Conservation (phyloP, 2,888 invertebrate species). For the Subacronicta megacephala region DNA sequence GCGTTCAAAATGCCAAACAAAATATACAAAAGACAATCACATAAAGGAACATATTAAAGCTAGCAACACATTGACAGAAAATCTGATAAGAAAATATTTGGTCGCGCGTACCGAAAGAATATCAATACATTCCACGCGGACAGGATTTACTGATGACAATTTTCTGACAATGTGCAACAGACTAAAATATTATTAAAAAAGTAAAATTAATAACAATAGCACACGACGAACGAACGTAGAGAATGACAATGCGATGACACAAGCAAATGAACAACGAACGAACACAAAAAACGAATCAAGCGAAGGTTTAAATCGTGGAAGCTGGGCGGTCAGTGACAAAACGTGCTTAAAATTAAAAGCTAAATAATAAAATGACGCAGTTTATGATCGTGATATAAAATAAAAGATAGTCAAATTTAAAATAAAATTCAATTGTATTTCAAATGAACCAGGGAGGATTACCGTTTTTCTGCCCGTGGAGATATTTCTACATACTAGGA, state of each 20-base stretch:
- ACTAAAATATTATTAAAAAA: slow-evolving; percentile 19
- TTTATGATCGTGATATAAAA: slow-evolving; percentile 44
- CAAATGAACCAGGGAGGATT: background rate
- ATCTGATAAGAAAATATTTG: background rate
- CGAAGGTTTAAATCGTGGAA: slow-evolving; percentile 57
- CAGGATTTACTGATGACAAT: background rate
- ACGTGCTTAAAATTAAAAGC: slow-evolving; percentile 60
- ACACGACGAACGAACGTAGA: slow-evolving; percentile 43
- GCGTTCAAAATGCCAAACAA: slow-evolving; percentile 35
- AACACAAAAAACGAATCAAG: slow-evolving; percentile 51
- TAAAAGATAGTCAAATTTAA: slow-evolving; percentile 20
- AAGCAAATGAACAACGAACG: slow-evolving; percentile 60
- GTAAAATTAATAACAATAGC: slow-evolving; percentile 31
- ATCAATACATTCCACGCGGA: background rate
- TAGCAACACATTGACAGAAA: background rate
- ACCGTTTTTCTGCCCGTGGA: slow-evolving; percentile 14
- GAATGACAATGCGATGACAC: slow-evolving; percentile 41
- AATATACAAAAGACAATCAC: slow-evolving; percentile 49
- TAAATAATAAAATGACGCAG: slow-evolving; percentile 58
- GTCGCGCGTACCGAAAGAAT: too few species aligned
- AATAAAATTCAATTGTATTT: slow-evolving; percentile 8
- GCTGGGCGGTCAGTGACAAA: slow-evolving; percentile 62
- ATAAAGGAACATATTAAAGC: slow-evolving; percentile 19
- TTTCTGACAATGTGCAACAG: background rate
- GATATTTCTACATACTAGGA: slow-evolving; percentile 24